These are phyloP conservation scores for Drosophila atripex DNA, from an alignment of 2,888 invertebrate genomes.

Conservation along the genomic window DNA sequence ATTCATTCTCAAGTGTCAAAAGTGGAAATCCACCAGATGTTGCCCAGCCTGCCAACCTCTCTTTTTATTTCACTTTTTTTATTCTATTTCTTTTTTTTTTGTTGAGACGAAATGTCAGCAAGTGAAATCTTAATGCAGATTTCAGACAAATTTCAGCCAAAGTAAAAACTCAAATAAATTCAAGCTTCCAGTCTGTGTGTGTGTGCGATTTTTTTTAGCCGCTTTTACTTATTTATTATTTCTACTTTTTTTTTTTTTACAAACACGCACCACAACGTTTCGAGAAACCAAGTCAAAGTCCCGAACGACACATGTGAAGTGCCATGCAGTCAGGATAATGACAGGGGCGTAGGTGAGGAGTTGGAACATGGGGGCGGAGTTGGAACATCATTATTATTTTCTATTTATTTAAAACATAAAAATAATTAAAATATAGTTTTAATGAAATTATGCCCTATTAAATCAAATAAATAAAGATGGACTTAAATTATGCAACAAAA, in stretches of 20 bases:
- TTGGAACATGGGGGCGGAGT: neutral
- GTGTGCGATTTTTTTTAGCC: neutral
- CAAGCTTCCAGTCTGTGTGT: neutral
- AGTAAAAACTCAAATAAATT: constrained; percentile 56
- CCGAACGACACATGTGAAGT: constrained; percentile 49
- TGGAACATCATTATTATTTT: too few relatives aligned
- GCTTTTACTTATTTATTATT: constrained; percentile 15
- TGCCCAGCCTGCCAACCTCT: constrained; percentile 12
- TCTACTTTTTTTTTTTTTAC: neutral
- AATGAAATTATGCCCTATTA: too few relatives aligned
- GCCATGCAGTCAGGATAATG: constrained; percentile 4
- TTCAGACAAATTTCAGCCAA: constrained; percentile 39
- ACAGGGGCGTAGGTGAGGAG: neutral
- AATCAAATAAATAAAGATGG: too few relatives aligned
- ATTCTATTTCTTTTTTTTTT: neutral
- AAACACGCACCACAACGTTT: constrained; percentile 20
- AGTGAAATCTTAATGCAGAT: constrained; percentile 65
- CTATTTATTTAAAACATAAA: too few relatives aligned
- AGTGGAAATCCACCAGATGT: constrained; percentile 34
- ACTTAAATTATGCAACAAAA: neutral
- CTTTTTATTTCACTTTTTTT: neutral
- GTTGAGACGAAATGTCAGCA: constrained; percentile 30
- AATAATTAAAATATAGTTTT: too few relatives aligned
- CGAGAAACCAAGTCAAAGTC: constrained; percentile 41
- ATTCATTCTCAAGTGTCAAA: constrained; percentile 38